phyloP scores from a whole-genome alignment of 2,113 vertebrate genomes.

The Probosciger aterrimus region DNA sequence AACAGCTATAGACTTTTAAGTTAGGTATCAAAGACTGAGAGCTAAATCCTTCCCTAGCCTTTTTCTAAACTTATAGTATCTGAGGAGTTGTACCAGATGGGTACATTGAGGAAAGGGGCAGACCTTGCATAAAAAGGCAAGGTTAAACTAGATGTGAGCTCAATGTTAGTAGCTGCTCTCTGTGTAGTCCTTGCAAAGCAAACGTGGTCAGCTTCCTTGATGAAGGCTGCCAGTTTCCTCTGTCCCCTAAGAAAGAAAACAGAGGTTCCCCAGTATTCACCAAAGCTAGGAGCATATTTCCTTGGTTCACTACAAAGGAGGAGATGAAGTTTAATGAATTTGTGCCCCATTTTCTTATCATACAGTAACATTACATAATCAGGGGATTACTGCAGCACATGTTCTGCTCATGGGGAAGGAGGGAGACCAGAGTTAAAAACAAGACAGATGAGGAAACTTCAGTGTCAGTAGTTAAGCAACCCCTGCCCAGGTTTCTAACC shows the following conservation, averaged over 20 bases:
- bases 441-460: neutral
- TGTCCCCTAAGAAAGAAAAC: neutral
- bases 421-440: neutral
- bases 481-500: neutral
- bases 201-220: neutral
- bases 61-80: neutral
- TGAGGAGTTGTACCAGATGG: neutral
- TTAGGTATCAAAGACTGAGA: neutral
- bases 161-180: neutral
- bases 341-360: constrained; percentile 1
- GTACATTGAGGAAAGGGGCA: neutral
- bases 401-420: neutral
- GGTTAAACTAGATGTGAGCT: neutral
- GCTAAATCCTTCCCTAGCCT: neutral
- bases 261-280: neutral
- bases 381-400: neutral
- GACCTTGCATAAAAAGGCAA: neutral
- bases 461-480: neutral
- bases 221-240: neutral
- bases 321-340: constrained; percentile 25
- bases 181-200: neutral
- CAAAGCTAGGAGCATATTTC: neutral
- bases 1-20: neutral
- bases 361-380: neutral
- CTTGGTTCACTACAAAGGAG: neutral